These are phyloP conservation scores for Salpingus planirostris DNA, from an alignment of 2,888 invertebrate species.

Conservation along the genomic window DNA sequence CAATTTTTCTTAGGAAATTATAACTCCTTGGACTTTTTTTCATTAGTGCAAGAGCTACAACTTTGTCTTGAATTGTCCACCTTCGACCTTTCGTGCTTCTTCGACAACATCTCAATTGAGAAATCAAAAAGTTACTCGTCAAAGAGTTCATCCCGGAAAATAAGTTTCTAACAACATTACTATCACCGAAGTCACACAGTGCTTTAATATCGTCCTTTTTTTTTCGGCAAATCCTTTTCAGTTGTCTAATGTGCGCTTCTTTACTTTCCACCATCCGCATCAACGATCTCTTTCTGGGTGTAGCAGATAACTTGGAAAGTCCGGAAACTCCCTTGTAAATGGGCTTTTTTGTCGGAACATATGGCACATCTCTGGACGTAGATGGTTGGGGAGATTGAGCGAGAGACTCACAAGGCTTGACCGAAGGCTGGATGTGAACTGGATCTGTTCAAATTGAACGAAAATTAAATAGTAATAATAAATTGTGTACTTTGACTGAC, in stretches of 20 bases:
- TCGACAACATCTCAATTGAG: not conserved
- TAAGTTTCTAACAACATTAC: not conserved
- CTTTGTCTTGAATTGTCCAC: not conserved
- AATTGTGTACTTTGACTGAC: no score
- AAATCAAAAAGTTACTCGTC: not conserved
- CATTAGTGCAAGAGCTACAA: slow-evolving; percentile 1
- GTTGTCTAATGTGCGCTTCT: slow-evolving; percentile 12
- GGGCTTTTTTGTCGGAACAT: no score
- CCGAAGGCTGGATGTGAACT: no score
- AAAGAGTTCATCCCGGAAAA: not conserved
- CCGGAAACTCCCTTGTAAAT: not conserved
- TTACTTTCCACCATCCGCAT: slow-evolving; percentile 9
- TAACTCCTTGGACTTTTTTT: slow-evolving; percentile 3
- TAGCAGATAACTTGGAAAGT: not conserved
- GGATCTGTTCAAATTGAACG: no score
- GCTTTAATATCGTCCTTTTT: not conserved
- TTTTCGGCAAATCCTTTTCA: slow-evolving; percentile 4
- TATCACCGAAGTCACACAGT: not conserved
- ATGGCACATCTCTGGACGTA: no score
- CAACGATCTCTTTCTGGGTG: slow-evolving; percentile 4
- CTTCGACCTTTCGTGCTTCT: not conserved
- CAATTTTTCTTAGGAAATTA: slow-evolving; percentile 8
- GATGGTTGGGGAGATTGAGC: no score
- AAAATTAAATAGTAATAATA: no score
- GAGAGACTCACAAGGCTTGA: no score